Evolutionary conservation across 2,797 vertebrate species (phyloP), one percentile per base, ranked within the genome.

Genomic region (Pelobates cultripes): DNA sequence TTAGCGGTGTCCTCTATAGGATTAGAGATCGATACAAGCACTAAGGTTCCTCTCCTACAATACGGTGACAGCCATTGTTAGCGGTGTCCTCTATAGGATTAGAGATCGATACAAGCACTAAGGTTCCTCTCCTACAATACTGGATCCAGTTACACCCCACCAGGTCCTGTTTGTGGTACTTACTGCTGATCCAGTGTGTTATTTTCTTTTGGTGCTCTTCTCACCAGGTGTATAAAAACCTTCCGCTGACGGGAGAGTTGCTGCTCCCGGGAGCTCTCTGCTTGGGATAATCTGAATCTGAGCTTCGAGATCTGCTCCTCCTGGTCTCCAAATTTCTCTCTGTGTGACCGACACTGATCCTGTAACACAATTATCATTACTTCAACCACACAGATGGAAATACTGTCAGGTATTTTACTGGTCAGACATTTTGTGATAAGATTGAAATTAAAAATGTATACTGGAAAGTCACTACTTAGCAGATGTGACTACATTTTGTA

Each of bases 101-200:
- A 28, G 28, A 28, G 1, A 28, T 28, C 2, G 28, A 28, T 28
- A 28, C 28, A 28, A 28, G 28, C 28, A 2, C 28, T 28, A 28
- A 28, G 28, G 28, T 28, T 28, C 28, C 28, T 28, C 28, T 28
- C 28, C 28, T 28, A 28, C 28, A 28, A 28, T 28, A 28, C 28
- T 28, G 28, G 28, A 28, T 28, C 28, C 28, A 28, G 28, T 28
- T 14, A 57, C 2, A 57, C 10, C 14, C 55, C 61, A 28, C 28
- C 28, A 28, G 28, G 28, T 28, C 28, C 28, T 28, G 28, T 28
- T 28, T 28, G 28, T 28, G n/a, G n/a, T 64, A 0, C 91, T 92
- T 88, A 97, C 96, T 89, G 91, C 85, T 91, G 92, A 85, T 96
- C 94, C 55, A 91, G 75, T 2, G 89, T 45, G n/a, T 88, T 90